phyloP scores from a whole-genome alignment of 2,888 invertebrate species.

The Tridacna crocea region DNA sequence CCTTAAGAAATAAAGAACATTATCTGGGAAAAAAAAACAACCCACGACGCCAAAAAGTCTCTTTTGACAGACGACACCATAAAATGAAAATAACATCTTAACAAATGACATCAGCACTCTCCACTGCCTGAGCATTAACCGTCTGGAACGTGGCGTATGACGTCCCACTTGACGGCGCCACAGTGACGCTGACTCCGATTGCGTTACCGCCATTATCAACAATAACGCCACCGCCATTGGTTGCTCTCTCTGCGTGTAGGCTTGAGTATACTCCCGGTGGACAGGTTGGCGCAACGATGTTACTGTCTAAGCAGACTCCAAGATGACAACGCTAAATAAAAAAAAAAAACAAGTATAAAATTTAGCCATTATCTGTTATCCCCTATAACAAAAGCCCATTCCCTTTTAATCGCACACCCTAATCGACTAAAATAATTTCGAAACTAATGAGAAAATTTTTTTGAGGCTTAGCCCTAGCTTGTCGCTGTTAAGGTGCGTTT shows the following conservation, averaged over 20 bases:
- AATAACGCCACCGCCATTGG: neutral
- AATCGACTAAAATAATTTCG: no score
- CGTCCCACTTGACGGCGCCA: slow-evolving; percentile 16
- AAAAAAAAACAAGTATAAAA: no score
- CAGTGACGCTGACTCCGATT: slow-evolving; percentile 10
- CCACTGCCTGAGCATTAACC: neutral
- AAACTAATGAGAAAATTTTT: no score
- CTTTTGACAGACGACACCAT: no score
- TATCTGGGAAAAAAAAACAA: no score
- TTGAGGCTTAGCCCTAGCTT: no score
- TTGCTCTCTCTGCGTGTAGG: neutral
- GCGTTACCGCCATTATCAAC: slow-evolving; percentile 15
- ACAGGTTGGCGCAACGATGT: slow-evolving; percentile 28
- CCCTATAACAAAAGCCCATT: no score
- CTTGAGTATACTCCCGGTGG: slow-evolving; percentile 20
- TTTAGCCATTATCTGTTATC: no score
- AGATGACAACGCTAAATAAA: slow-evolving; percentile 22
- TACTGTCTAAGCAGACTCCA: slow-evolving; percentile 21
- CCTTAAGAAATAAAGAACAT: no score
- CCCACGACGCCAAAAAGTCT: no score
- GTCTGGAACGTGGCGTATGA: slow-evolving; percentile 20
- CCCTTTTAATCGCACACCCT: no score
- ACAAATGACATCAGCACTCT: slow-evolving; percentile 21
- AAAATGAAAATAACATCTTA: neutral
- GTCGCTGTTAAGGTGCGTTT: no score